A percentile compares a stretch with the other conserved stretches of the same genome.
Evolutionary conservation across 1,140 invertebrate species (phyloP).

Genomic region (Drosophila biarmipes): DNA sequence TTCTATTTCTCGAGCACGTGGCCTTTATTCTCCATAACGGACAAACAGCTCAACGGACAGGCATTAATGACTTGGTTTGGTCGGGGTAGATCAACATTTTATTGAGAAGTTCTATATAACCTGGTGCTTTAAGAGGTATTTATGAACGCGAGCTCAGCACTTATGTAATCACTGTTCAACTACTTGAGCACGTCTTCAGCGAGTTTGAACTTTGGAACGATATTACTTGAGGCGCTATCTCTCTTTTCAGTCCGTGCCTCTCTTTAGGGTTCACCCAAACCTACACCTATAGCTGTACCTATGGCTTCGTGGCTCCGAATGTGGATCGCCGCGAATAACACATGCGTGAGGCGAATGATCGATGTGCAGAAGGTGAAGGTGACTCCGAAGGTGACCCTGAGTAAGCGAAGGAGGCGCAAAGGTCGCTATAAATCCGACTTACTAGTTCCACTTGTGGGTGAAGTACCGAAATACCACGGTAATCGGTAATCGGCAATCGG

Average conservation of each 20-base stretch:
- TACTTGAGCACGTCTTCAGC: conserved; percentile 12
- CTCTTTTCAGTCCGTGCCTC: not conserved
- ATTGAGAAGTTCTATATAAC: not conserved
- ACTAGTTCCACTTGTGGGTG: conserved; percentile 31
- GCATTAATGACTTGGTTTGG: not conserved
- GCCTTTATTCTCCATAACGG: not conserved
- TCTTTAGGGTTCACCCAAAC: conserved; percentile 18
- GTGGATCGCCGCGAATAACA: conserved; percentile 13
- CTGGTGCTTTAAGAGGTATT: not conserved
- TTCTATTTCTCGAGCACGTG: not conserved
- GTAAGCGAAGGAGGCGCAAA: conserved; percentile 16
- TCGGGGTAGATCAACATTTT: too few relatives aligned
- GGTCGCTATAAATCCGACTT: conserved; percentile 25
- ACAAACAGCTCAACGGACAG: not conserved
- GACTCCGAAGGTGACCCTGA: conserved; percentile 35
- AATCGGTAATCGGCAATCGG: conserved; percentile 1
- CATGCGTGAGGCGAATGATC: conserved; percentile 53
- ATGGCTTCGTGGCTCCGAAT: not conserved
- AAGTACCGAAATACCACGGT: conserved; percentile 24
- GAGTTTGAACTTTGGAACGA: conserved; percentile 71
- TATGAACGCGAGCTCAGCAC: not conserved
- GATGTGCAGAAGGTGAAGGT: conserved; percentile 59
- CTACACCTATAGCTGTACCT: conserved; percentile 17
- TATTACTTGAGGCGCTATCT: conserved; percentile 50
- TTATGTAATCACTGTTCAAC: conserved; percentile 6